Base-by-base conservation (phyloP, 2,888 invertebrate genomes). In the Timandra comae region DNA sequence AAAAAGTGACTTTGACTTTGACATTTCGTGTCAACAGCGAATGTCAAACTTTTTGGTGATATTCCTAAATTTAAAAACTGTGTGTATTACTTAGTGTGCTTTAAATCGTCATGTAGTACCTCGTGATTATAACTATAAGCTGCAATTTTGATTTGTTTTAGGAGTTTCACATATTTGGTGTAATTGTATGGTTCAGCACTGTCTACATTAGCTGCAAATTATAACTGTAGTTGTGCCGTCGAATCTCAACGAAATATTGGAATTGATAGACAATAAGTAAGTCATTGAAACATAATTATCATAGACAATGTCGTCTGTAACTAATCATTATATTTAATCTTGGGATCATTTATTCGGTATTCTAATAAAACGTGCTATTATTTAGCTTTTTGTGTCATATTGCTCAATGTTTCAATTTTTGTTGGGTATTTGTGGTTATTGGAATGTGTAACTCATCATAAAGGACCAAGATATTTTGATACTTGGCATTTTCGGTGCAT, bases 61-160 rank as follows among this genome's bases (percentile, higher is more conserved):
- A 10, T 7, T 22, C n/a, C 5, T 22, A 3, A 9, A 24, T 6
- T 9, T 7, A 5, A 9, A 9, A 10, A 9, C 11, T 11, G 11
- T 24, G 9, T 10, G 16, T 16, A 11, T 11, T 24, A 22, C 2
- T 8, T 2, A 22, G 8, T 3, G 4, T 8, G n/a, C n/a, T 20
- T 20, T 20, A 20, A 20, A 22, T 22, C n/a, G 3, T 22, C 16
- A 16, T 16, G 16, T n/a, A n/a, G n/a, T 16, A 16, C 16, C 16
- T 16, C n/a, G n/a, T 16, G 16, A 16, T 16, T n/a, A 16, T 5
- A 16, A 16, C 16, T 5, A 16, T 41, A 34, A 30, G 29, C 21
- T 44, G 16, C 21, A 13, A 29, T 42, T 50, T 25, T 36, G 31
- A 41, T 48, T 51, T 48, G 48, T 51, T 51, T 48, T 51, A 48